Base-by-base conservation (phyloP, 2,797 vertebrate genomes). In the Urocyon cinereoargenteus region DNA sequence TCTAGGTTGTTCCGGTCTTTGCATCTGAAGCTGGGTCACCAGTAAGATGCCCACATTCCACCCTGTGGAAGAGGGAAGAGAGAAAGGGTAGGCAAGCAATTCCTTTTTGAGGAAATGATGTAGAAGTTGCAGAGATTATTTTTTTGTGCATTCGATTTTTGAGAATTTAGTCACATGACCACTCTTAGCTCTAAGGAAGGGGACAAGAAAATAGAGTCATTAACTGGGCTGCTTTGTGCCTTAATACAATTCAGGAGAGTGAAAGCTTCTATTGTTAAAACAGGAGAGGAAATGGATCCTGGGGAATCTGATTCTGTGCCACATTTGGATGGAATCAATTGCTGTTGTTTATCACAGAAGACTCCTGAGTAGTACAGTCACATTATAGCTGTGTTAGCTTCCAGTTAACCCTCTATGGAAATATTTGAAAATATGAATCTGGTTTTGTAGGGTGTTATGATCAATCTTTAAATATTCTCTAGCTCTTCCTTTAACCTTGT, bases 61-160 rank as follows among this genome's bases (percentile, higher is more conserved):
- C 11, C 11, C 24, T 66, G 14, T 49, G 61, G 34, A 79, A 87
- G 13, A 15, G 11, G 6, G 1, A 73, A 70, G 24, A 51, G 21
- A 45, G 16, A 5, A 36, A 6, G 8, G 26, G 18, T 18, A 6
- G 14, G 6, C 28, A 36, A 64, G 13, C 0, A 7, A 59, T 62
- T 66, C 77, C 9, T 70, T 40, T 86, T 73, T 78, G 34, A n/a
- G 87, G 34, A 45, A 90, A 53, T n/a, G 11, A 12, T 53, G 5
- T 22, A 79, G 53, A 91, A 22, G 3, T 86, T 36, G 28, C 55
- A 26, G 13, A 64, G 36, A 78, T 21, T 2, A 22, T 68, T 90
- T 75, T 75, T 84, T 85, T 62, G 75, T 94, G 28, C 51, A 64
- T 73, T 95, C 86, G 13, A n/a, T 36, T 73, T 94, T 85, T 90